Evolutionary conservation across 2,888 invertebrate species (phyloP), one percentile per base, ranked within the genome.

Genomic region (Drosophila mulleri): DNA sequence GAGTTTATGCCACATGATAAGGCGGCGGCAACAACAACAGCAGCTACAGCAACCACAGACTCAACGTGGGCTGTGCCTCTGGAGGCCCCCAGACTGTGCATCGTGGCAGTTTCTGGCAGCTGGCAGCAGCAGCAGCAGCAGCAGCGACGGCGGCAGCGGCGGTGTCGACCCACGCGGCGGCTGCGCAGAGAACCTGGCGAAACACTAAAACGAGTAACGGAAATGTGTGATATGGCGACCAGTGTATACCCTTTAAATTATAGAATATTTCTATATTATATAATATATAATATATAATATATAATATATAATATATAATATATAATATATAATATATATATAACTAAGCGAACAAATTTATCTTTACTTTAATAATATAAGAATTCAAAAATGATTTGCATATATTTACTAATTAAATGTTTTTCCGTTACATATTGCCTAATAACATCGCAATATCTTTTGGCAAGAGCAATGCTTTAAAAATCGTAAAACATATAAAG

Each of bases 1-100:
- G 82, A 80, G 79, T 80, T 82, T 75, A 69, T 76, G 77, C 47
- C 72, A 62, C 64, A 80, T 67, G 78, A 78, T 77, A 77, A 77
- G 78, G 66, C 74, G 68, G 60, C 68, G 26, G 32, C 65, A 41
- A 14, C 72, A 23, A 23, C 65, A 23, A 41, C 18, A 18, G 12
- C 58, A 57, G 29, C 29, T 26, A 39, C 2, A 39, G 12, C 72
- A 35, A 23, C 18, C 18, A n/a, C 65, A 57, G 42, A 79, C 26
- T 45, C 50, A 52, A 77, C 80, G 77, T 77, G 77, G 80, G 77
- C 58, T 41, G 61, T 59, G 61, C 64, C 70, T 69, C 54, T 64
- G 64, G 41, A 41, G 32, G 47, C 75, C 60, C 50, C 59, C 76
- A 77, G 66, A 79, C 80, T 48, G 62, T 75, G 80, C 76, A 75